phyloP scores from a whole-genome alignment of 2,888 invertebrate genomes.

The Apotomis turbidana region DNA sequence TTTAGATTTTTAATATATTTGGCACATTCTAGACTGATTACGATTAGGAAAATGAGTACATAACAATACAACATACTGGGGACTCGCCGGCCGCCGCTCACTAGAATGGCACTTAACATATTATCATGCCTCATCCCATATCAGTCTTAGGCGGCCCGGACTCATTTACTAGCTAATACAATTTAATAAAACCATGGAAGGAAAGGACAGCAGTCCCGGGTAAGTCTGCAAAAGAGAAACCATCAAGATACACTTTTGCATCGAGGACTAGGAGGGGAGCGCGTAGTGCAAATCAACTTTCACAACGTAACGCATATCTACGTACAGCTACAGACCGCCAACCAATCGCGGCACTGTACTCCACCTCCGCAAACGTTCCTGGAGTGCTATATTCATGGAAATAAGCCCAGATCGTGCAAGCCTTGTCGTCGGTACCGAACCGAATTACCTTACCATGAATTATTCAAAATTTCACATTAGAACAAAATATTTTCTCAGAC shows the following conservation, averaged over 20 bases:
- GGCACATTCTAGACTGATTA: background rate
- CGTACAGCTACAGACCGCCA: conserved; percentile 48
- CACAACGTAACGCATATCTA: conserved; percentile 60
- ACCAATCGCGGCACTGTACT: conserved; percentile 56
- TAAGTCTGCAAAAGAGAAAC: conserved; percentile 49
- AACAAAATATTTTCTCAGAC: conserved; percentile 26
- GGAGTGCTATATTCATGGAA: conserved; percentile 59
- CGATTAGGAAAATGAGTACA: background rate
- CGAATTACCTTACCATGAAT: conserved; percentile 64
- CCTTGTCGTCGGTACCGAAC: conserved; percentile 55
- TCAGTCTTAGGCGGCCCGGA: background rate
- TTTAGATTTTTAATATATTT: conserved; percentile 1
- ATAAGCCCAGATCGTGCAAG: conserved; percentile 55
- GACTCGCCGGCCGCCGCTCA: too few species aligned
- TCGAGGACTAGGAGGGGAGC: conserved; percentile 51
- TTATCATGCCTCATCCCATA: background rate
- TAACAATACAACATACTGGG: too few species aligned
- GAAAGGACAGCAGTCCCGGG: background rate
- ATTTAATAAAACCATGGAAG: background rate
- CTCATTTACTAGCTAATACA: background rate
- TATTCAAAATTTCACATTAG: conserved; percentile 58
- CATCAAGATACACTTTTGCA: conserved; percentile 48
- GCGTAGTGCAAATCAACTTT: conserved; percentile 72
- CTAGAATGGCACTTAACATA: too few species aligned
- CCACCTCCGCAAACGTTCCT: conserved; percentile 47